Conservation (phyloP, 2,113 vertebrate species). For the Phodopus roborovskii region DNA sequence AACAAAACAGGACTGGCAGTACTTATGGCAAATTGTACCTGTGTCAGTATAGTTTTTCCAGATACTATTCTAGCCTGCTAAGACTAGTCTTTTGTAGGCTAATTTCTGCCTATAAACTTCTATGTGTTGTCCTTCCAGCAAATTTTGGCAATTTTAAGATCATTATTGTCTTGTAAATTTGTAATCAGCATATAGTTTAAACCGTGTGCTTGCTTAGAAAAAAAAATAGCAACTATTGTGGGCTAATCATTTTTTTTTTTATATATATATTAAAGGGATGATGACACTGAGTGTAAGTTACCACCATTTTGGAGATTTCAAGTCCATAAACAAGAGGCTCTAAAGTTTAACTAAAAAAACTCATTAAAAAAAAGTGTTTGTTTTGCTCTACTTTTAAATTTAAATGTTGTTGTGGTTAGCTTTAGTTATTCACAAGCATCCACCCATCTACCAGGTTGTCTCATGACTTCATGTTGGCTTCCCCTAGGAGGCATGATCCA, state of each 20-base stretch:
- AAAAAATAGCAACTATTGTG: neutral
- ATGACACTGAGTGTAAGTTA: neutral
- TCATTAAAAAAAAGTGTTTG: conserved; percentile 16
- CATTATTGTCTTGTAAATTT: conserved; percentile 44
- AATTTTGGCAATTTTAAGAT: conserved; percentile 24
- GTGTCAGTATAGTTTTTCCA: neutral
- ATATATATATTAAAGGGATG: conserved; percentile 29
- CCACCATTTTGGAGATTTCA: neutral
- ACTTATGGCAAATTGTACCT: neutral
- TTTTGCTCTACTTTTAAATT: conserved; percentile 56
- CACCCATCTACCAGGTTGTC: neutral
- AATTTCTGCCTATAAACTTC: neutral
- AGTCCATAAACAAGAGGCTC: neutral
- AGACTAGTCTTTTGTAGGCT: neutral
- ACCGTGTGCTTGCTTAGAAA: neutral
- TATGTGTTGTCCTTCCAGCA: neutral
- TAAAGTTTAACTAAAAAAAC: neutral
- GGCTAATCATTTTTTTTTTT: conserved; percentile 1
- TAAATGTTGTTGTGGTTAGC: conserved; percentile 11
- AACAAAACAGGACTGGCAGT: neutral
- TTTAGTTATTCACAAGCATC: neutral
- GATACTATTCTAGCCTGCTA: neutral
- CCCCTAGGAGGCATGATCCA: neutral
- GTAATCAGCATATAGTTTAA: conserved; percentile 34
- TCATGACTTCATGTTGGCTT: neutral